These are phyloP conservation scores for Amphiprion percula DNA, from an alignment of 2,113 vertebrate species.

Conservation along the genomic window DNA sequence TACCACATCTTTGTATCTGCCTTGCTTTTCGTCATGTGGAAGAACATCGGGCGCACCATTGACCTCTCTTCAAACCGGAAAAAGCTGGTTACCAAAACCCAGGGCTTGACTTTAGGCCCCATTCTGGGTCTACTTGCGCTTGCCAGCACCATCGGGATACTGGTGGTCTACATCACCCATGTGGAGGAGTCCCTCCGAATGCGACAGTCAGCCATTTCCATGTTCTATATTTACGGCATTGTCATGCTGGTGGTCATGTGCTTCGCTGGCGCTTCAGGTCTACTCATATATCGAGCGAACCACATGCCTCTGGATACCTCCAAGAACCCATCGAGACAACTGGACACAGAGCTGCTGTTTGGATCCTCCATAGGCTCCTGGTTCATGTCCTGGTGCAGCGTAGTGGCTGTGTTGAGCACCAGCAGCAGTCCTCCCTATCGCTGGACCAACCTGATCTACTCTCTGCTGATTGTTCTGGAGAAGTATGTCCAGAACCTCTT, in stretches of 20 bases:
- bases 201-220: conserved; percentile 88
- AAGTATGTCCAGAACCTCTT: conserved; percentile 97
- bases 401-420: conserved; percentile 88
- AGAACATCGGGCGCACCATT: conserved; percentile 92
- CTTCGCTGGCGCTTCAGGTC: conserved; percentile 83
- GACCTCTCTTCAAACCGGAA: conserved; percentile 84
- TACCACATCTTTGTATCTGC: conserved; percentile 98
- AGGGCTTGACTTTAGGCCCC: conserved; percentile 85
- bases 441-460: conserved; percentile 93
- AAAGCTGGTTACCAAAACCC: conserved; percentile 75
- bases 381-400: conserved; percentile 97
- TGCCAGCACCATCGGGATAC: conserved; percentile 89
- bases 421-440: conserved; percentile 82
- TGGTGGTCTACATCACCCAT: conserved; percentile 92
- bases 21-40: conserved; percentile 96
- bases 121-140: conserved; percentile 88
- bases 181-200: conserved; percentile 86
- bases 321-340: conserved; percentile 91
- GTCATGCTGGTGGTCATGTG: conserved; percentile 90
- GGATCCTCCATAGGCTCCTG: conserved; percentile 93
- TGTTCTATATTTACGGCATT: conserved; percentile 93
- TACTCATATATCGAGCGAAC: conserved; percentile 89
- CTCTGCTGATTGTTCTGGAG: conserved; percentile 90
- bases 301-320: conserved; percentile 86
- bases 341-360: conserved; percentile 92